A percentile compares a stretch with the other conserved stretches of the same genome.
Conservation (phyloP, 1,140 invertebrate species). For the Eumeta japonica region DNA sequence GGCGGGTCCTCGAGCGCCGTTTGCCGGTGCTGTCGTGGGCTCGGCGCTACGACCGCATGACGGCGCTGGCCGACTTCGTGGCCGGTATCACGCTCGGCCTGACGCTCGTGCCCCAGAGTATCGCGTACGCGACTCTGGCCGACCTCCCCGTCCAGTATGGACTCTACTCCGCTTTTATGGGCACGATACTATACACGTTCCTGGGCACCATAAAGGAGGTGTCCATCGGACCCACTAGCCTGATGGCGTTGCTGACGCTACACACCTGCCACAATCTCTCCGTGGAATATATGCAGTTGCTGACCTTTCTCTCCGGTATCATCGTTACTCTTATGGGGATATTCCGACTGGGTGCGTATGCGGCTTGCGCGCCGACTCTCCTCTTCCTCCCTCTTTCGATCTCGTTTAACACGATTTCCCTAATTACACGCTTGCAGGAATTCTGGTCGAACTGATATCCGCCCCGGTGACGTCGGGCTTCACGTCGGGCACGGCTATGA, state of each 20-base stretch:
- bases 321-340: conserved; percentile 78
- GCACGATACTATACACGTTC: conserved; percentile 80
- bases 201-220: conserved; percentile 90
- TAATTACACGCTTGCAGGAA: conserved; percentile 63
- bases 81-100: conserved; percentile 79
- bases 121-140: conserved; percentile 78
- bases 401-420: not conserved
- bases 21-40: conserved; percentile 65
- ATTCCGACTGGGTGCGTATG: conserved; percentile 67
- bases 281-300: conserved; percentile 73
- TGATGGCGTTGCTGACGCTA: conserved; percentile 78
- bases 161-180: conserved; percentile 55
- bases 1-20: too few species aligned
- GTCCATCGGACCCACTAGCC: conserved; percentile 84
- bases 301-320: conserved; percentile 74
- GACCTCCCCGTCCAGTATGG: conserved; percentile 70
- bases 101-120: conserved; percentile 81
- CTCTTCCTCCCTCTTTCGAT: not conserved
- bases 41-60: conserved; percentile 60
- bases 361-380: too few species aligned
- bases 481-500: conserved; percentile 88
- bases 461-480: conserved; percentile 89
- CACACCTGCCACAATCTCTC: conserved; percentile 72
- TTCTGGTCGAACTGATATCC: conserved; percentile 91
- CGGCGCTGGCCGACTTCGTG: conserved; percentile 65